Base-by-base conservation (phyloP, 2,888 invertebrate genomes). In the Heliconius aoede region DNA sequence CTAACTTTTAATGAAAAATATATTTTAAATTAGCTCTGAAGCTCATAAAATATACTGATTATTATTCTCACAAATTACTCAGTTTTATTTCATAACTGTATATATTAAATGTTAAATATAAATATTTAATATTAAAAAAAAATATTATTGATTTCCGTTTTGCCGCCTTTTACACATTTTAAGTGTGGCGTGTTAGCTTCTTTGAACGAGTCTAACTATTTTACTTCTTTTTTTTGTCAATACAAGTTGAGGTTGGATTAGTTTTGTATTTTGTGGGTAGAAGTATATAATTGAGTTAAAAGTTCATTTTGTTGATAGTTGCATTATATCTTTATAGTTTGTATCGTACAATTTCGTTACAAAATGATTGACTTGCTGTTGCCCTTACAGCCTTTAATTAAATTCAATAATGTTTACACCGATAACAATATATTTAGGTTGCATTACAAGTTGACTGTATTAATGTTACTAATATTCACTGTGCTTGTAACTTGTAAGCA, bases 401-500 rank as follows among this genome's bases (percentile, higher is more conserved):
- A 96, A 88, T 91, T 95, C 65, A 96, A 96, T 81, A 94, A 95
- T 78, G 95, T 96, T 75, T 95, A 95, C 84, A 97, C 96, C n/a
- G 97, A 97, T 85, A 97, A 97, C 87, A 95, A 95, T 83, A 95
- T 97, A 13, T 97, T 97, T 86, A 95, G 96, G 65, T 92, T 97
- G 86, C 97, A 97, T 88, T 97, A 97, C 86, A 96, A 96, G 86
- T 94, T 96, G 55, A 97, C 97, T 0, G 96, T 96, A 71, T 95
- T 96, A 72, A 94, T 97, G 85, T 90, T 98, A 78, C 91, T 97
- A 61, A 95, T 96, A 32, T 97, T 96, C 89, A 96, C 97, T 1
- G 90, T 97, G 83, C 87, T 98, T 83, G 95, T 98, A 65, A 97
- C 97, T 32, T 96, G 97, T 21, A 97, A 97, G 84, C 97, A 98